A percentile compares a stretch with the other conserved stretches of the same genome.
phyloP scores from a whole-genome alignment of 1,140 invertebrate genomes.

The Elymnias hypermnestra region DNA sequence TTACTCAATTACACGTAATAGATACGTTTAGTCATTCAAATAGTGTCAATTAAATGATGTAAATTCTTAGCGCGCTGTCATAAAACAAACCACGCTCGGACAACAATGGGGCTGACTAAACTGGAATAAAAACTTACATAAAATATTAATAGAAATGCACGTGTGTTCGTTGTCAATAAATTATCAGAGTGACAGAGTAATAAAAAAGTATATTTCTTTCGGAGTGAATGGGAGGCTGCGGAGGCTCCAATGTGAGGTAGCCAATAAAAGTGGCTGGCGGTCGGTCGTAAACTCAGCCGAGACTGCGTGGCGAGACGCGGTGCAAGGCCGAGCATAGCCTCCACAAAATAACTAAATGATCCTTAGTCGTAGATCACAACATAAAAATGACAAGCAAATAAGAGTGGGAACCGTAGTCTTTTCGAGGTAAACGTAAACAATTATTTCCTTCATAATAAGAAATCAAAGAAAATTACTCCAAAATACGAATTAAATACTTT shows the following conservation, averaged over 20 bases:
- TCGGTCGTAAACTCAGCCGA: slow-evolving; percentile 65
- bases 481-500: too few relatives aligned
- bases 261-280: slow-evolving; percentile 70
- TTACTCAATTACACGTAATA: too few relatives aligned
- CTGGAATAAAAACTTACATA: slow-evolving; percentile 66
- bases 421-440: too few relatives aligned
- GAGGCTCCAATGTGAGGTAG: slow-evolving; percentile 70
- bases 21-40: slow-evolving; percentile 24
- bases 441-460: too few relatives aligned
- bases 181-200: slow-evolving; percentile 69
- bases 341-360: slow-evolving; percentile 30
- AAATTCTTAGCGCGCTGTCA: slow-evolving; percentile 28
- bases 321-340: slow-evolving; percentile 43
- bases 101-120: slow-evolving; percentile 47
- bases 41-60: slow-evolving; percentile 34
- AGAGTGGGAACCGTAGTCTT: neutral
- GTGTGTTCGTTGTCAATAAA: slow-evolving; percentile 73
- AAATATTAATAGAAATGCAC: slow-evolving; percentile 76
- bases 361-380: slow-evolving; percentile 19
- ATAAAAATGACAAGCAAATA: neutral
- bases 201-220: slow-evolving; percentile 72
- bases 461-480: too few relatives aligned
- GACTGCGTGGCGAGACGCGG: slow-evolving; percentile 70
- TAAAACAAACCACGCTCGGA: slow-evolving; percentile 41
- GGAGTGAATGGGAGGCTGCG: slow-evolving; percentile 71